Percentiles rank a stretch among this genome's conserved stretches.
These are phyloP conservation scores for Biston betularia DNA, from an alignment of 2,888 invertebrate genomes.

Conservation along the genomic window DNA sequence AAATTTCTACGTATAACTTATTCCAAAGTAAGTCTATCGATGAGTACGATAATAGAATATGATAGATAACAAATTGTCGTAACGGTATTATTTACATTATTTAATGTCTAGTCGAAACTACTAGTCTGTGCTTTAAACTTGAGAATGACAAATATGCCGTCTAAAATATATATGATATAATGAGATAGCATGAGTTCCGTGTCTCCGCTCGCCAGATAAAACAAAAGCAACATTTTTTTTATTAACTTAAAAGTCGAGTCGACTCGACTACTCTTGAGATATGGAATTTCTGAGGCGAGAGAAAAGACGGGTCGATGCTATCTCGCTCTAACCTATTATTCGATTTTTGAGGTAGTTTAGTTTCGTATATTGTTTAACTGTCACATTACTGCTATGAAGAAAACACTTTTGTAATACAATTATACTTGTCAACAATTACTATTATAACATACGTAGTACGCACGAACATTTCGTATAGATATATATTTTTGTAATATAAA, in stretches of 20 bases:
- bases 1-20: conserved; percentile 79
- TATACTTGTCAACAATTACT: conserved; percentile 66
- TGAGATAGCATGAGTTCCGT: conserved; percentile 36
- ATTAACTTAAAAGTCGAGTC: conserved; percentile 60
- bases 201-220: conserved; percentile 29
- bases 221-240: conserved; percentile 48
- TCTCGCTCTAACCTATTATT: conserved; percentile 72
- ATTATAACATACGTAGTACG: conserved; percentile 59
- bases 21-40: conserved; percentile 80
- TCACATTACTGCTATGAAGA: conserved; percentile 75
- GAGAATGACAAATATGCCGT: conserved; percentile 71
- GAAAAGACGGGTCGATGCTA: conserved; percentile 54
- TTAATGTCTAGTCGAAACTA: conserved; percentile 71
- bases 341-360: conserved; percentile 83
- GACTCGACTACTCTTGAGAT: conserved; percentile 74
- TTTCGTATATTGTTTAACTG: conserved; percentile 74
- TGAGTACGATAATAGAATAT: conserved; percentile 79
- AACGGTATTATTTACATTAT: conserved; percentile 79
- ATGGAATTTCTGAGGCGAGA: conserved; percentile 48
- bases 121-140: conserved; percentile 77
- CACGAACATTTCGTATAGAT: conserved; percentile 55
- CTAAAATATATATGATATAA: conserved; percentile 62
- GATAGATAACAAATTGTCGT: conserved; percentile 83
- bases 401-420: conserved; percentile 74
- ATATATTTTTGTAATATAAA: conserved; percentile 33